phyloP scores from a whole-genome alignment of 2,797 vertebrate genomes.

The Microctenopoma lineatum region DNA sequence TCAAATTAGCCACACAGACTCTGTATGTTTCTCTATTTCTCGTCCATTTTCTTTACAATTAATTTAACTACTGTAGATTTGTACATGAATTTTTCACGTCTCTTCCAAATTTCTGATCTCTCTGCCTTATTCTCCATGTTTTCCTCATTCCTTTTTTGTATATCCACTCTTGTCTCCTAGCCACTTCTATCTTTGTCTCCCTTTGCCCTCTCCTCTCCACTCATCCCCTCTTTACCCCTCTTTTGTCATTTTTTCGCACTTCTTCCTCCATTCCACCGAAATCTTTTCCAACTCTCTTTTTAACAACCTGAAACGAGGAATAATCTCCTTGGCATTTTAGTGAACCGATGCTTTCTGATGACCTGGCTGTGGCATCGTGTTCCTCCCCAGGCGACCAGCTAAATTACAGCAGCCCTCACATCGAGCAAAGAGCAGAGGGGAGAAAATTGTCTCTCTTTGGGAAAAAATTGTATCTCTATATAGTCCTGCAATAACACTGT shows the following conservation, averaged over 20 bases:
- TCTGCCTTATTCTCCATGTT: neutral
- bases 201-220: neutral
- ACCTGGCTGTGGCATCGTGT: constrained; percentile 65
- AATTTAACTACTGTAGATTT: too few species aligned
- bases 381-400: constrained; percentile 59
- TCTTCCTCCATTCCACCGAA: neutral
- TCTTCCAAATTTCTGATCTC: neutral
- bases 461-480: constrained; percentile 56
- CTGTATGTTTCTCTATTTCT: too few species aligned
- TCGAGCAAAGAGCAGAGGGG: constrained; percentile 46
- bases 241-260: neutral
- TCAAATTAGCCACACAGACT: too few species aligned
- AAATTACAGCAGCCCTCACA: constrained; percentile 67
- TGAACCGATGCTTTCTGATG: constrained; percentile 56
- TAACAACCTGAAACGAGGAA: constrained; percentile 34
- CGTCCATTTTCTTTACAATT: too few species aligned
- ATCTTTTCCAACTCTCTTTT: constrained; percentile 22
- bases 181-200: neutral
- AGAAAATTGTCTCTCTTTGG: constrained; percentile 65
- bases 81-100: neutral
- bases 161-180: constrained; percentile 7
- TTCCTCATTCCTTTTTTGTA: neutral
- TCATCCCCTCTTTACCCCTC: neutral
- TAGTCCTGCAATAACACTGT: constrained; percentile 57
- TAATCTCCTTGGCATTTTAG: constrained; percentile 62